phyloP scores from a whole-genome alignment of 2,888 invertebrate genomes.

The Scelioninae gen. 2 region DNA sequence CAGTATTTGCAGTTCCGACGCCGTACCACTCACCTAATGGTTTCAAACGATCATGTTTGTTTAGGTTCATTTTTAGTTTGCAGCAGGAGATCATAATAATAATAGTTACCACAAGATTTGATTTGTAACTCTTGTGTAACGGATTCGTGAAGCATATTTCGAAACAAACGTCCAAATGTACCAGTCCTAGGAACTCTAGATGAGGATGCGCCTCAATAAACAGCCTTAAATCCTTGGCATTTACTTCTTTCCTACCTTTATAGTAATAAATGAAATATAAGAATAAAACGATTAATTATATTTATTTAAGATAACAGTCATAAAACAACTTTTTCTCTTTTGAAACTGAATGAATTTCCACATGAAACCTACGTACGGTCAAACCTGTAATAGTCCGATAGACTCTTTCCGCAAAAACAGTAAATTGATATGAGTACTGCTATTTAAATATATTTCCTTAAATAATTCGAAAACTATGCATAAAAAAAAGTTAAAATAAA shows the following conservation, averaged over 20 bases:
- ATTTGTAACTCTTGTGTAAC: slow-evolving; percentile 73
- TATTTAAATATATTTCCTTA: no score
- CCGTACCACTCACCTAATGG: slow-evolving; percentile 77
- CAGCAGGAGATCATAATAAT: not conserved
- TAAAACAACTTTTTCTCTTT: slow-evolving; percentile 70
- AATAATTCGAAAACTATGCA: no score
- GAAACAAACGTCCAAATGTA: slow-evolving; percentile 77
- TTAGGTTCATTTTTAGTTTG: not conserved
- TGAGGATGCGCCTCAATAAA: slow-evolving; percentile 75
- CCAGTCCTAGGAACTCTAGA: slow-evolving; percentile 78
- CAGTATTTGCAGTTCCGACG: slow-evolving; percentile 78
- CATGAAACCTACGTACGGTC: no score
- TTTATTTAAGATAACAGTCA: not conserved
- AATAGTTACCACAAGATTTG: slow-evolving; percentile 73
- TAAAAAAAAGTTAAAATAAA: no score
- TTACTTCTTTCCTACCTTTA: slow-evolving; percentile 77
- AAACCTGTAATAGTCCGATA: no score
- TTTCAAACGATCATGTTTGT: not conserved
- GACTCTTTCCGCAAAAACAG: no score
- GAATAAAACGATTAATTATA: not conserved
- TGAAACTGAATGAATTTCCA: no score
- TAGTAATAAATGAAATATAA: not conserved
- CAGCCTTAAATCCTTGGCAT: slow-evolving; percentile 74
- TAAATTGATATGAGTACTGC: no score
- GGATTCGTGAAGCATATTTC: slow-evolving; percentile 77